Evolutionary conservation across 1,140 invertebrate species (phyloP), one percentile per base, ranked within the genome.

Genomic region (Hyposmocoma kahamanoa): DNA sequence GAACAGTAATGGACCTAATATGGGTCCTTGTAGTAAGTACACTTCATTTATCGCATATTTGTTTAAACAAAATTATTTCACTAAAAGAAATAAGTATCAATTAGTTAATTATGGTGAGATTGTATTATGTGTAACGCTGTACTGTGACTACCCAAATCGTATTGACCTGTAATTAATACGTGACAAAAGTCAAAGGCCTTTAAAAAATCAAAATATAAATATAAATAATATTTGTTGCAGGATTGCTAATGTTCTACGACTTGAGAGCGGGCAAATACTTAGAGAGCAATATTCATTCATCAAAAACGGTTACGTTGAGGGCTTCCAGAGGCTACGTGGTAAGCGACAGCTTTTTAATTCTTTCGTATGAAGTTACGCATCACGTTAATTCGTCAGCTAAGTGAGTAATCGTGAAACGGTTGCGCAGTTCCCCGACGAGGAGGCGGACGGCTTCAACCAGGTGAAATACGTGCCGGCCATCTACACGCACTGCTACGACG

Each of bases 401-500:
- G 5, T 6, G 24, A 11, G 24, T 26, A 26, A 26, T 26, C 5
- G 5, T 26, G n/a, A n/a, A n/a, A n/a, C n/a, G n/a, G n/a, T n/a
- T 50, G 56, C 46, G 51, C 70, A 95, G 93, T 95, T 94, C 82
- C 93, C 93, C 0, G 93, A 95, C 66, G 94, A 96, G 71, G 94
- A 96, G 62, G 90, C 92, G 54, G 93, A 95, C 54, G 92, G 93
- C 28, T 91, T 93, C 62, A 93, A 94, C 84, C 93, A 95, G 62
- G 90, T 93, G 0, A 95, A 95, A 78, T 95, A 96, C 73, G 93
- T 94, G 15, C 95, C 96, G 36, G 96, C 97, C 11, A 96, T 98
- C 67, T 99, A 98, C 76, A 98, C 97, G 1, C 97, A 98, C 74
- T 97, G 95, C 78, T 98, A 98, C 77, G 97, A 99, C 84, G 90